Base-by-base conservation (phyloP, 2,888 invertebrate genomes). In the Spatulosminthurus flaviceps region DNA sequence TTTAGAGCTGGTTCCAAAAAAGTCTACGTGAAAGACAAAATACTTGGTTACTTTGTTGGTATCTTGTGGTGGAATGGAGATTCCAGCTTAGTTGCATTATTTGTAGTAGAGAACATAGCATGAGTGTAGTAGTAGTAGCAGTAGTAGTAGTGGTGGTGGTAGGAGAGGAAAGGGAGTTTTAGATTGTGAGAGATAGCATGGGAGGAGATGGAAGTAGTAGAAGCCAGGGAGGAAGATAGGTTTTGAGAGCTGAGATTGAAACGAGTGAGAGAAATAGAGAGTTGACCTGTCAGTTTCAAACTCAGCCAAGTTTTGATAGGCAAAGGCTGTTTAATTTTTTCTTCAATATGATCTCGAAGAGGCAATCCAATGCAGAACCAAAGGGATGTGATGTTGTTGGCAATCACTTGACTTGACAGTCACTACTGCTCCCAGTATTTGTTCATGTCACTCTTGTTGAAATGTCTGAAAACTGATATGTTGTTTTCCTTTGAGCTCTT, bases 381-480 rank as follows among this genome's bases (percentile, higher is more conserved):
- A n/a, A 28, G 66, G 43, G 69, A 69, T 77, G 70, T 60, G 60
- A 71, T 71, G 79, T 69, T 71, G 76, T 78, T 81, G 80, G 78
- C 80, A 84, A 82, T 83, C 84, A 81, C 82, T 82, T 82, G 82
- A 81, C 81, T 80, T 82, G 84, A 83, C 84, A 83, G 84, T 84
- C 82, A 83, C 77, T 80, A 66, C 79, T 73, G 51, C 60, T 73
- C 64, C 64, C 72, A 79, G 81, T 84, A 83, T 84, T 83, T 84
- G 83, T 82, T 82, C 84, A 83, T 84, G 84, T 84, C 84, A 84
- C 78, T 83, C 82, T 61, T 70, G 75, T 81, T 84, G 83, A 83
- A 85, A 83, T 79, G 82, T 83, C 77, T 83, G 85, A 85, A 85
- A 85, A 84, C 82, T 82, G 85, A 85, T 85, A 84, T 82, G 80